Evolutionary conservation across 2,797 vertebrate genomes (phyloP).

Genomic region (Esox lucius): DNA sequence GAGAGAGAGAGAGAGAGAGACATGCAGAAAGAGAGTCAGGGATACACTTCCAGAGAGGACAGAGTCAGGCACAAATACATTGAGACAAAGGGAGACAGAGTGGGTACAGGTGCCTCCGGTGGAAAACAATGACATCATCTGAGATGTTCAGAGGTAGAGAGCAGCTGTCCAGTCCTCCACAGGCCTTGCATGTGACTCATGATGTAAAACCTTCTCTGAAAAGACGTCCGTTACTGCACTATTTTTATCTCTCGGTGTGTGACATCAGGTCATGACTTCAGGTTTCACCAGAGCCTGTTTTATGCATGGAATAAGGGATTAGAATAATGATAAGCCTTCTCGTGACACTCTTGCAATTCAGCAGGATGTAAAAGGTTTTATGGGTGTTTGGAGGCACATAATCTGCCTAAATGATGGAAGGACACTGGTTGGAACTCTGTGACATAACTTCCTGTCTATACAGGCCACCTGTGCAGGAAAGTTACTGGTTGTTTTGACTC

Average conservation of each 20-base stretch:
- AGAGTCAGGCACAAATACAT: neutral
- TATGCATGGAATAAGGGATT: neutral
- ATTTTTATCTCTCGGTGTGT: neutral
- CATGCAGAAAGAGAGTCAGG: constrained; percentile 2
- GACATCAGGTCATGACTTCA: neutral
- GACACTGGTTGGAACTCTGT: neutral
- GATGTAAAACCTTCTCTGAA: neutral
- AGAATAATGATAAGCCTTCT: neutral
- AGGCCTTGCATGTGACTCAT: neutral
- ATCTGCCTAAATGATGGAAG: neutral
- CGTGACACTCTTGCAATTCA: too few relatives aligned
- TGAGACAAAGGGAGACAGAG: neutral
- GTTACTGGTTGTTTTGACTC: neutral
- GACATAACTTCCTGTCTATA: neutral
- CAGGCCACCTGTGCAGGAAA: neutral
- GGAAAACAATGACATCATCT: neutral
- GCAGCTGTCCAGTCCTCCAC: neutral
- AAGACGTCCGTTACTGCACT: neutral
- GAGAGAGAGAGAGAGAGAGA: neutral
- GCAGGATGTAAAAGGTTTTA: neutral
- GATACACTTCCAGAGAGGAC: neutral
- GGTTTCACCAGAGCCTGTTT: neutral
- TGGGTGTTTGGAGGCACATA: neutral
- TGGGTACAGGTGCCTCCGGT: neutral
- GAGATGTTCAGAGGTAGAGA: neutral